Percentiles rank a stretch among this genome's conserved stretches.
phyloP scores from a whole-genome alignment of 1,140 invertebrate species.

The Leptinotarsa defecta region DNA sequence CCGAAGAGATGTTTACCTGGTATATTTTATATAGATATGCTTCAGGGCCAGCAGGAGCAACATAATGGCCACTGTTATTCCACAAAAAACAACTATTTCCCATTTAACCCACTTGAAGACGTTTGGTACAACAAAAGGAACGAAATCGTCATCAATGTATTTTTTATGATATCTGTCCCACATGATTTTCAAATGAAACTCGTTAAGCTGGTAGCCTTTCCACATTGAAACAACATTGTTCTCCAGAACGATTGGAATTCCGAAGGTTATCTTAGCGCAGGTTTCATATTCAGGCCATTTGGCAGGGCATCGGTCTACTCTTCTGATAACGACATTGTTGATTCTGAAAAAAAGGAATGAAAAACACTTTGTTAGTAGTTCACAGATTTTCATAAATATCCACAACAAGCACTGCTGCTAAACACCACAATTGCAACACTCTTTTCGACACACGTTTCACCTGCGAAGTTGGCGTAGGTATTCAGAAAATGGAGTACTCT shows the following conservation, averaged over 20 bases:
- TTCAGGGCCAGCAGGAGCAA: background rate
- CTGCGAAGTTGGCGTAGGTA: background rate
- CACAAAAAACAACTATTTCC: background rate
- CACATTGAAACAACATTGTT: conserved; percentile 24
- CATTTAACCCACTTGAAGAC: conserved; percentile 4
- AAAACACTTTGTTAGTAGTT: background rate
- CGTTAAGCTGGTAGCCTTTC: conserved; percentile 35
- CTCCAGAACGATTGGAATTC: conserved; percentile 31
- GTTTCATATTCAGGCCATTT: conserved; percentile 33
- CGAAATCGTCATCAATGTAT: conserved; percentile 24
- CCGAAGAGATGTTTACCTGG: background rate
- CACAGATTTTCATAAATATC: no score
- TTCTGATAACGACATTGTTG: conserved; percentile 35
- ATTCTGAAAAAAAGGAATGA: conserved; percentile 25
- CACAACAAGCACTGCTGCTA: background rate
- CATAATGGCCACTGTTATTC: background rate
- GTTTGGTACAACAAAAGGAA: conserved; percentile 26
- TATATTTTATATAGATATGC: background rate
- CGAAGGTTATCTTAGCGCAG: conserved; percentile 36
- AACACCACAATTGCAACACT: background rate
- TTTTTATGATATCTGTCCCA: conserved; percentile 33
- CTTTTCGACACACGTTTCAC: no score
- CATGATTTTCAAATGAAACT: conserved; percentile 32
- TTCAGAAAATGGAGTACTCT: background rate
- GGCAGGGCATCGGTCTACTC: conserved; percentile 27